Conservation (phyloP, 1,140 invertebrate genomes). For the Hyles vespertilio region DNA sequence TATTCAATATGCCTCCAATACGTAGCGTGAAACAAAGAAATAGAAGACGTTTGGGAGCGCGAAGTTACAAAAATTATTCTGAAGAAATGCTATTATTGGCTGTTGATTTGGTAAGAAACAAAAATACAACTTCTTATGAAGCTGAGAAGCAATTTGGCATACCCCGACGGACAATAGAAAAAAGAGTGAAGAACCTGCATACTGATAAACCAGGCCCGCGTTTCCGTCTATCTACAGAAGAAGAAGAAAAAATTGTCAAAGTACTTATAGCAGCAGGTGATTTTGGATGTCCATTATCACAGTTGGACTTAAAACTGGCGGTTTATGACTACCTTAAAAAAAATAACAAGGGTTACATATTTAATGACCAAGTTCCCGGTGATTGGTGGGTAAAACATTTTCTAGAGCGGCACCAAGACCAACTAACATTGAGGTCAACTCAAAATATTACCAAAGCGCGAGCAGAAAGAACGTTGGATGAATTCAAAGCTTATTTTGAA, state of each 20-base stretch:
- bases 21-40: conserved; percentile 8
- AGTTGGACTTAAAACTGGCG: conserved; percentile 15
- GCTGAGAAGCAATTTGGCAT: conserved; percentile 15
- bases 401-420: conserved; percentile 10
- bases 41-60: conserved; percentile 10
- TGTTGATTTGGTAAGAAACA: background rate
- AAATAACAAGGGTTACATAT: conserved; percentile 7
- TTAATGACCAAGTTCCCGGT: conserved; percentile 2
- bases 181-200: conserved; percentile 15
- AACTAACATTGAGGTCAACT: conserved; percentile 13
- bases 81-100: background rate
- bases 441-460: conserved; percentile 19
- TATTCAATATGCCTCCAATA: no score
- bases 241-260: conserved; percentile 21
- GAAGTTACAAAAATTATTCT: conserved; percentile 11
- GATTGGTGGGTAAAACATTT: conserved; percentile 15
- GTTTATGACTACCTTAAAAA: conserved; percentile 18
- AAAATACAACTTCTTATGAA: conserved; percentile 3
- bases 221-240: conserved; percentile 14
- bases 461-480: conserved; percentile 13
- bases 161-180: conserved; percentile 13
- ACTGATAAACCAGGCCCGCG: conserved; percentile 13
- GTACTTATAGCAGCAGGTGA: conserved; percentile 18
- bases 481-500: conserved; percentile 17
- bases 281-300: conserved; percentile 17